Percentiles rank a stretch among this genome's conserved stretches.
Evolutionary conservation across 2,888 invertebrate species (phyloP).

Genomic region (Pristionchus exspectatus): DNA sequence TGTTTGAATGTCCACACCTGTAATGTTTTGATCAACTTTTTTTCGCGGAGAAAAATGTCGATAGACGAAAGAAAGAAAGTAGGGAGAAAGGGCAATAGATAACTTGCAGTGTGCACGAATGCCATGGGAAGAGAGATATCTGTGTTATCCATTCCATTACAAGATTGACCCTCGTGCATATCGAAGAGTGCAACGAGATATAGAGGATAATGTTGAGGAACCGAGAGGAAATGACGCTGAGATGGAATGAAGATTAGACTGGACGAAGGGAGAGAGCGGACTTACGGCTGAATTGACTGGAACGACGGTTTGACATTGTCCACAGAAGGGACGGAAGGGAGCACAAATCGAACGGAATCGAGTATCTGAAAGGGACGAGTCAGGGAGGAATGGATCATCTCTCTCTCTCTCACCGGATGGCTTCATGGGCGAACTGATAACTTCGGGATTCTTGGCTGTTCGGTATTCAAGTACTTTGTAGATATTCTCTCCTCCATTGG

Average conservation of each 20-base stretch:
- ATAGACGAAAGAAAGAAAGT: neutral
- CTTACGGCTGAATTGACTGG: constrained; percentile 68
- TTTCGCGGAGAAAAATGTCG: neutral
- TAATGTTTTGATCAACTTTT: neutral
- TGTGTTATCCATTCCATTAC: constrained; percentile 64
- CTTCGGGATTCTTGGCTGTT: constrained; percentile 59
- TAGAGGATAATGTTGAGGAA: constrained; percentile 73
- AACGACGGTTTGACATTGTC: constrained; percentile 71
- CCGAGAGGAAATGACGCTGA: constrained; percentile 72
- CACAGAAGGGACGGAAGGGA: constrained; percentile 74
- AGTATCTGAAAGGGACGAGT: constrained; percentile 25
- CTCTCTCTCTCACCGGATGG: constrained; percentile 17
- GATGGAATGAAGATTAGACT: constrained; percentile 3
- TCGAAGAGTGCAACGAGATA: constrained; percentile 75
- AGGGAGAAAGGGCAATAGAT: neutral
- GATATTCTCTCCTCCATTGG: constrained; percentile 30
- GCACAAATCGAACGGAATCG: constrained; percentile 72
- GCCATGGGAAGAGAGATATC: constrained; percentile 76
- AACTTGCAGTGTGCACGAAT: constrained; percentile 71
- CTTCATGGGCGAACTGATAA: constrained; percentile 53
- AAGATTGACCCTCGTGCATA: constrained; percentile 67
- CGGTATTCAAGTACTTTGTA: constrained; percentile 60
- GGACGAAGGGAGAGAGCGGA: neutral
- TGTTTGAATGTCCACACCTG: constrained; percentile 75
- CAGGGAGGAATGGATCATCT: neutral